Base-by-base conservation (phyloP, 2,888 invertebrate genomes). In the Clanis bilineata region DNA sequence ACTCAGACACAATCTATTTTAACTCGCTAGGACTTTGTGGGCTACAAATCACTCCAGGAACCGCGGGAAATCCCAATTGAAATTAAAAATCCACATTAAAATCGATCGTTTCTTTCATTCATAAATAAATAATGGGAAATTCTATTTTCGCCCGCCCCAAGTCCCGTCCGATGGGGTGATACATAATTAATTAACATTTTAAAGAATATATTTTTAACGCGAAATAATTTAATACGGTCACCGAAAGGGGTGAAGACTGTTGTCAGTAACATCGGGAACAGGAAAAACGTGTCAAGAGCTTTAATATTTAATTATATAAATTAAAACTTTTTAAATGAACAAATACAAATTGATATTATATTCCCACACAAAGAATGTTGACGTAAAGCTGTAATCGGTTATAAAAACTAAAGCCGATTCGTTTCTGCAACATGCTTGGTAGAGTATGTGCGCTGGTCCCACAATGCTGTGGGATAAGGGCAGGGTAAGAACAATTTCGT, bases 241-340 rank as follows among this genome's bases (percentile, higher is more conserved):
- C 73, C 77, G 72, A 85, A 82, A 87, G 89, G 87, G 88, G 85
- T 80, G 75, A 85, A 86, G 87, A 86, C 81, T 85, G 78, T 84
- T 85, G 86, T 85, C 86, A 82, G 72, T 73, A 77, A 76, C 76
- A 74, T 77, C 77, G 71, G 75, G 76, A 83, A 77, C 84, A 83
- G 76, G 70, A 77, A 82, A 51, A 82, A 63, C 79, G 73, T 81
- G 83, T 82, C 70, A 62, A 74, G 70, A 23, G 32, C 12, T 56
- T 59, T 21, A 59, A 59, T 59, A 59, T 56, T 56, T 56, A 36
- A 59, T 59, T 45, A 38, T 44, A 45, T 56, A 45, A 59, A 23
- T 59, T 59, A 56, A 59, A 59, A 36, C 56, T 38, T 59, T 44
- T 36, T 47, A 28, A 58, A 58, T 58, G 28, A 47, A 57, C 12